Evolutionary conservation across 2,888 invertebrate species (phyloP), one percentile per base, ranked within the genome.

Genomic region (Tenthredo scrophulariae): DNA sequence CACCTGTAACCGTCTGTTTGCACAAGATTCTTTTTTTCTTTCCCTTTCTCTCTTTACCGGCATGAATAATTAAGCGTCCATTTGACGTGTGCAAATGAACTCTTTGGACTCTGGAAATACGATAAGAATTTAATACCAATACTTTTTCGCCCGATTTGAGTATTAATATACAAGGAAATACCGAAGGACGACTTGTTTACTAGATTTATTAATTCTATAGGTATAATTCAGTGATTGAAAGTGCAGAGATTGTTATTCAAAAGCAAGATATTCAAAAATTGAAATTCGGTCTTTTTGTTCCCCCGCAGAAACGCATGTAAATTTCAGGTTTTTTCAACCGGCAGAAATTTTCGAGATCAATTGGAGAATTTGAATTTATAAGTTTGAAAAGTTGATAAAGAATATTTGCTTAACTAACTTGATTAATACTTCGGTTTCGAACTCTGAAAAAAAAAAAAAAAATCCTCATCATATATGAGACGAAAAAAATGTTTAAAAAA

Each of bases 21-120:
- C 22, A 72, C 40, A 72, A 72, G n/a, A 72, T 72, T 22, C 40
- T 15, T 43, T 18, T 62, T 22, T 37, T 70, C 26, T 72, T 26
- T 43, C 72, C 43, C 72, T 43, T 9, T 43, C 9, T 74, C 37
- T 43, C 22, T 74, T 74, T 74, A 22, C 22, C 37, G 22, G 22
- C n/a, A 74, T 74, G n/a, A 74, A 74, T 43, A 74, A 43, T 40
- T 22, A 15, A 74, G 43, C 43, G 22, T 74, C 72, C 9, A 74
- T 74, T 77, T 77, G 77, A 77, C 77, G 77, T 77, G 54, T n/a
- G 77, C 54, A 50, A 77, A 77, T 54, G 77, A 77, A 77, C 18
- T 77, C 77, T 77, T 43, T 43, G 74, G 74, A 74, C 74, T 74
- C 10, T 43, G 43, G n/a, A 40, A 43, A 26, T 13, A 74, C 74